A percentile compares a stretch with the other conserved stretches of the same genome.
These are phyloP conservation scores for Hedya salicella DNA, from an alignment of 2,888 invertebrate species.

Conservation along the genomic window DNA sequence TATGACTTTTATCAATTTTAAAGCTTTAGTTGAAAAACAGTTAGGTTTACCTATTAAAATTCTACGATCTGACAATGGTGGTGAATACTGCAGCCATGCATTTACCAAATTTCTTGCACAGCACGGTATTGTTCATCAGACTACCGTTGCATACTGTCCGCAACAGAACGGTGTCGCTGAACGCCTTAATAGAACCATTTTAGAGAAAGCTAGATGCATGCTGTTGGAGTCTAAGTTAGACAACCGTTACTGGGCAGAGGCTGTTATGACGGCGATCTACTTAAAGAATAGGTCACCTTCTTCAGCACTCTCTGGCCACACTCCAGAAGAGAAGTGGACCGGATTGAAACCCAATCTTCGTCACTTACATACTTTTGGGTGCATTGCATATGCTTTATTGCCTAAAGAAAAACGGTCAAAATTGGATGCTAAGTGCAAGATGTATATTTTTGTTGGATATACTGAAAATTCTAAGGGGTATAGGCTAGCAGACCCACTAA, in stretches of 20 bases:
- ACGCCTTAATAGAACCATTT: constrained; percentile 25
- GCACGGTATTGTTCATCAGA: constrained; percentile 34
- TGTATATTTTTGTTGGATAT: too few relatives aligned
- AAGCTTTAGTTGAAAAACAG: constrained; percentile 2
- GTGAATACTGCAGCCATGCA: constrained; percentile 17
- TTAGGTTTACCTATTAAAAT: constrained; percentile 10
- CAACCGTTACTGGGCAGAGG: constrained; percentile 43
- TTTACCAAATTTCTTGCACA: constrained; percentile 13
- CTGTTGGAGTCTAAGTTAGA: constrained; percentile 26
- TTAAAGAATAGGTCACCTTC: constrained; percentile 33
- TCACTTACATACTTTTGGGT: too few relatives aligned
- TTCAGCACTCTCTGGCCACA: constrained; percentile 33
- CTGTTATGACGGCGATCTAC: constrained; percentile 40
- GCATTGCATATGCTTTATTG: too few relatives aligned
- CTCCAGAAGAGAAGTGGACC: background rate
- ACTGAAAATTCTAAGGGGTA: too few relatives aligned
- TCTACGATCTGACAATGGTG: constrained; percentile 31
- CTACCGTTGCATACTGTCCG: constrained; percentile 19
- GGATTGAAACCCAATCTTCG: too few relatives aligned
- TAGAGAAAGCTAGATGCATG: constrained; percentile 40
- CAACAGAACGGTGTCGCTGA: constrained; percentile 35
- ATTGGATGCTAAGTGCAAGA: too few relatives aligned
- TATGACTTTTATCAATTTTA: constrained; percentile 3
- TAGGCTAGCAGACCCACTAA: too few relatives aligned
- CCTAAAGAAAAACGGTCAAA: too few relatives aligned